These are phyloP conservation scores for Anabacerthia variegaticeps DNA, from an alignment of 2,797 vertebrate genomes.

Conservation along the genomic window DNA sequence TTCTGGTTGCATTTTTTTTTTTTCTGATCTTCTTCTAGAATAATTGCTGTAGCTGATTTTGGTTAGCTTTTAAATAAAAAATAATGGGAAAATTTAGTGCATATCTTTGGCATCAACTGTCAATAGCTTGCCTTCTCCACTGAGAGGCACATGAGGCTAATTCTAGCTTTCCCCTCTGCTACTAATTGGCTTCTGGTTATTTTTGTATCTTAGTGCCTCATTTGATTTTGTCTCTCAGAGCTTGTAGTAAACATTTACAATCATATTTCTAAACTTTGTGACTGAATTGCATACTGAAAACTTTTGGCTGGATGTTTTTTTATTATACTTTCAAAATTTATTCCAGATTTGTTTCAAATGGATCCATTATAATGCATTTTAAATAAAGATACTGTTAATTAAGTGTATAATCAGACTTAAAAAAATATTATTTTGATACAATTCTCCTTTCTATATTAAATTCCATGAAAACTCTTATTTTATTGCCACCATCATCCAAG, in stretches of 20 bases:
- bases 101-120: neutral
- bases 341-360: neutral
- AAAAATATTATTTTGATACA: neutral
- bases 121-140: neutral
- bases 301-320: neutral
- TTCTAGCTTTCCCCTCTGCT: neutral
- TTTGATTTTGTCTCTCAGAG: neutral
- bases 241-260: neutral
- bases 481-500: neutral
- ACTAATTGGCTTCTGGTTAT: neutral
- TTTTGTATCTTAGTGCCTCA: neutral
- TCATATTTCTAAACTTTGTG: neutral
- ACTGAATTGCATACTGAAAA: neutral
- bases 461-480: neutral
- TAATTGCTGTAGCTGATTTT: neutral
- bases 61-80: neutral
- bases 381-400: neutral
- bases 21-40: neutral
- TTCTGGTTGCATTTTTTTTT: neutral
- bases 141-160: neutral
- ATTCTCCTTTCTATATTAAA: neutral
- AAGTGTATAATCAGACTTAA: accelerated
- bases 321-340: neutral
- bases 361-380: neutral
- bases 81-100: neutral